Evolutionary conservation across 2,113 vertebrate genomes (phyloP), one percentile per base, ranked within the genome.

Genomic region (Anthoscopus minutus): DNA sequence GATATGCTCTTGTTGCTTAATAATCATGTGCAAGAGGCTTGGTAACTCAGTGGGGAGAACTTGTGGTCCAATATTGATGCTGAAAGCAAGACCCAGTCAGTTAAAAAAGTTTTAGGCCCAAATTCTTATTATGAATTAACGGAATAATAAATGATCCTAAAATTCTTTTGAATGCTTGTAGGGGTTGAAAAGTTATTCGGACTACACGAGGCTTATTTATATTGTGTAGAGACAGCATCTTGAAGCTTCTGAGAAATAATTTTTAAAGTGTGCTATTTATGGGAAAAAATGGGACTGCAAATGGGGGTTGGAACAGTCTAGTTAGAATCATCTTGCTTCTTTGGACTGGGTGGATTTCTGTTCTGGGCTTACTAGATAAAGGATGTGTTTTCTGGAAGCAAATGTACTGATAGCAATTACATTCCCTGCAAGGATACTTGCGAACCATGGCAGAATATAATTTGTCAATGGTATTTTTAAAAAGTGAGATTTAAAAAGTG

Each of bases 21-120:
- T 87, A 81, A 42, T 84, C 2, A 2, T 0, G 1, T 67, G 21
- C 0, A 3, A 45, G 48, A 42, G 33, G 57, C 44, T 50, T 21
- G 17, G 38, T 51, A 17, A 15, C 42, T 73, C 35, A 15, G 7
- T 15, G 25, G 70, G 45, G 27, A 42, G 14, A 23, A 22, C 13
- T 47, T 60, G 24, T 1, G 11, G 33, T 38, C 33, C 8, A 2
- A 71, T 60, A 15, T n/a, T 78, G 19, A 48, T 23, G 19, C 28
- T 78, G 54, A 81, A 82, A 57, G 48, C 2, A 4, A 54, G 51
- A 83, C 8, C 27, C 37, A 25, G 35, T 65, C 44, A 65, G 13
- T 38, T 61, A 42, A 44, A 42, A 44, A 82, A 58, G 50, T 72
- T 82, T 50, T 54, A 51, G 40, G 51, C 31, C 6, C 13, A 22